phyloP scores from a whole-genome alignment of 2,113 vertebrate species.

The Axis porcinus region DNA sequence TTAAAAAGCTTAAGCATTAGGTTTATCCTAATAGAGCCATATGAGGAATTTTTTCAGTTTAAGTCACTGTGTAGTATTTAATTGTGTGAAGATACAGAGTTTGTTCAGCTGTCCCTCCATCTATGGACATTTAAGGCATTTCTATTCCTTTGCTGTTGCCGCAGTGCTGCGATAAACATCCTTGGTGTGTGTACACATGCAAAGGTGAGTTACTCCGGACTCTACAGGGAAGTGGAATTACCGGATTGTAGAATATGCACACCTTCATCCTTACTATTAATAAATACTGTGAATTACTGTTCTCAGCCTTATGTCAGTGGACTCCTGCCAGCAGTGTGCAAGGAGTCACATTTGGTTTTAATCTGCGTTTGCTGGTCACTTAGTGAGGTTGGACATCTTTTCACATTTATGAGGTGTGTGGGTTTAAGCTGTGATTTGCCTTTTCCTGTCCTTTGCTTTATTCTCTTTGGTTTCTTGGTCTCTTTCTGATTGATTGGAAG shows the following conservation, averaged over 20 bases:
- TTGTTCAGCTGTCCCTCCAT: not conserved
- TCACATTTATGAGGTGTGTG: not conserved
- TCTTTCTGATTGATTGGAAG: not conserved
- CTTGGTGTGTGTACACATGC: no score
- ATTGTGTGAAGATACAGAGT: not conserved
- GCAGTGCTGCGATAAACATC: not conserved
- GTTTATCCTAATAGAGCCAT: not conserved
- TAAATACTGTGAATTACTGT: not conserved
- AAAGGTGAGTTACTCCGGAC: rapidly evolving
- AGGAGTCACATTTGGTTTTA: not conserved
- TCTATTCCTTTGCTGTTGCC: not conserved
- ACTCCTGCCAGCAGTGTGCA: no score
- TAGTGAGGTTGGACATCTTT: not conserved
- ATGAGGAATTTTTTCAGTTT: not conserved
- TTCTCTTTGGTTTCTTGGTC: not conserved
- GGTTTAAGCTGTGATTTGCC: not conserved
- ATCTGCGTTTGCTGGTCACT: not conserved
- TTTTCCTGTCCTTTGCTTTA: not conserved
- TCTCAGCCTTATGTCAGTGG: not conserved
- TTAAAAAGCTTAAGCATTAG: not conserved
- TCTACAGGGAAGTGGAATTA: not conserved
- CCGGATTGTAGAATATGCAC: not conserved
- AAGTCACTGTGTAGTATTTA: not conserved
- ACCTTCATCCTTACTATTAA: not conserved
- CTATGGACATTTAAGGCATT: no score